Conservation (phyloP, 2,888 invertebrate species). For the Malthinus flaveolus region DNA sequence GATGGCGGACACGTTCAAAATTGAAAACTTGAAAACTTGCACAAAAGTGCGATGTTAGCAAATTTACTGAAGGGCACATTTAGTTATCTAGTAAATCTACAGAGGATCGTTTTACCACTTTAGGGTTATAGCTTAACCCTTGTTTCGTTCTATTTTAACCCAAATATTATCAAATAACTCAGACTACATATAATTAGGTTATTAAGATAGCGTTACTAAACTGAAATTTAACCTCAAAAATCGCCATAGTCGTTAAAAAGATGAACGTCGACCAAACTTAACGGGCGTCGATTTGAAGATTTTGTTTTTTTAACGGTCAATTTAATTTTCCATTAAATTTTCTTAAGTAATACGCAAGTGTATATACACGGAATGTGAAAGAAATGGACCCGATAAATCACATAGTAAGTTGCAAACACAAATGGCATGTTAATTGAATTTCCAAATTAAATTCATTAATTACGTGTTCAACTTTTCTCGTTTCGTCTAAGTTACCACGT, state of each 20-base stretch:
- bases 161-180: not conserved
- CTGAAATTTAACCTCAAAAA: not conserved
- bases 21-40: too few relatives aligned
- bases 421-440: conserved; percentile 32
- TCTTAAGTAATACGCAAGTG: not conserved
- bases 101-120: too few relatives aligned
- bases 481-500: conserved; percentile 24
- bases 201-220: not conserved
- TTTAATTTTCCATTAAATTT: not conserved
- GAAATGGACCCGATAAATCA: conserved; percentile 20
- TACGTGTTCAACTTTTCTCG: conserved; percentile 33
- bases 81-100: too few relatives aligned
- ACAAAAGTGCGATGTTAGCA: too few relatives aligned
- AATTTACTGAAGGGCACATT: too few relatives aligned
- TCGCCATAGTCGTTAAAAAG: not conserved
- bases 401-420: conserved; percentile 26
- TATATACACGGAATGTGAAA: conserved; percentile 8
- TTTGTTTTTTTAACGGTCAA: not conserved
- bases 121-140: too few relatives aligned
- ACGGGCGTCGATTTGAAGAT: not conserved
- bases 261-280: not conserved
- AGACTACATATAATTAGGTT: not conserved
- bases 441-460: conserved; percentile 35
- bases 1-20: too few relatives aligned
- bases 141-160: not conserved